Evolutionary conservation across 2,113 vertebrate species (phyloP).

Genomic region (Benitochromis conjunctus): DNA sequence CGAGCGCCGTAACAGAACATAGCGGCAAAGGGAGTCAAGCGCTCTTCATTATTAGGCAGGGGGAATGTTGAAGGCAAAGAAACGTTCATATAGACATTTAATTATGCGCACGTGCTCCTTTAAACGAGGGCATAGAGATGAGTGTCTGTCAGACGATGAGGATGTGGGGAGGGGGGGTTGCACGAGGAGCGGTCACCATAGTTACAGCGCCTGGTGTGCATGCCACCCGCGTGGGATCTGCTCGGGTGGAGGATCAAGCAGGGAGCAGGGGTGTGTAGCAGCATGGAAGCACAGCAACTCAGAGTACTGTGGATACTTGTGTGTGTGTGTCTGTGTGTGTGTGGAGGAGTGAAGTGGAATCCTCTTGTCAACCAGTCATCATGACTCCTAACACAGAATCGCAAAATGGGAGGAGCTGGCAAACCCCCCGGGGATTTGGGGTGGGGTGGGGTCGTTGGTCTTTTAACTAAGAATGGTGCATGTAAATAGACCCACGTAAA

Average conservation of each 20-base stretch:
- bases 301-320: constrained; percentile 1
- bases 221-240: constrained; percentile 44
- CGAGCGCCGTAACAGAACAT: background rate
- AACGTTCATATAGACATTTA: background rate
- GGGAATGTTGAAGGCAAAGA: background rate
- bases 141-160: background rate
- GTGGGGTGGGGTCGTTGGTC: background rate
- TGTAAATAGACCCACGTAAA: constrained; percentile 11
- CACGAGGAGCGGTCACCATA: constrained; percentile 55
- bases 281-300: constrained; percentile 23
- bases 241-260: constrained; percentile 31
- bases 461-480: constrained; percentile 8
- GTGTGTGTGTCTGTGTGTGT: background rate
- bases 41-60: background rate
- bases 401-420: background rate
- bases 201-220: constrained; percentile 45
- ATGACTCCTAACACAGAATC: constrained; percentile 1
- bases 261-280: constrained; percentile 16
- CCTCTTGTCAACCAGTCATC: constrained; percentile 25
- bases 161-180: background rate
- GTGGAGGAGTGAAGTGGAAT: constrained; percentile 38
- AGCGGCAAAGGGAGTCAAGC: background rate
- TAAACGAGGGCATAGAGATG: background rate
- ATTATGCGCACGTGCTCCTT: background rate
- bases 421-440: background rate